Evolutionary conservation across 2,113 vertebrate species (phyloP).

Genomic region (Rhea americana): DNA sequence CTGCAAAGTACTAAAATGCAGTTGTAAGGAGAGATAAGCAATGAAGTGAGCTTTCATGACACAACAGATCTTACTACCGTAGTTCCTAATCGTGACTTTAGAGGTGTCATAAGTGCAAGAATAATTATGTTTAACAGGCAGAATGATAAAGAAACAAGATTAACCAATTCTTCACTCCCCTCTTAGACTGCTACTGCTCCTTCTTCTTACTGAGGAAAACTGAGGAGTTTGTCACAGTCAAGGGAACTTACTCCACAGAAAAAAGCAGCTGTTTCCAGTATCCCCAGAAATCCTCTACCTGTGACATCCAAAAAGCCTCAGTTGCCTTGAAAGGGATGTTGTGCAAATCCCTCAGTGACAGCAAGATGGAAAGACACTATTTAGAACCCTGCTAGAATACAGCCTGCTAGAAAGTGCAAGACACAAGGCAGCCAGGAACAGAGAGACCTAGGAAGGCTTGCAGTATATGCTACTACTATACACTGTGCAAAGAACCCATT

Average conservation of each 20-base stretch:
- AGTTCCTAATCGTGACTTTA: conserved; percentile 76
- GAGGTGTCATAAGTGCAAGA: conserved; percentile 63
- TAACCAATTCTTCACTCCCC: conserved; percentile 39
- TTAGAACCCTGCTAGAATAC: neutral
- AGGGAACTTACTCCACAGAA: conserved; percentile 19
- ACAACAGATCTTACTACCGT: conserved; percentile 62
- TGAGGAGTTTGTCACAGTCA: conserved; percentile 9
- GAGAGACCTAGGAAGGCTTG: neutral
- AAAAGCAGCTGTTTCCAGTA: neutral
- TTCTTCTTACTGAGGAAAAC: neutral
- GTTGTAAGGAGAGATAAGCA: neutral
- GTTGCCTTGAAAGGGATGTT: neutral
- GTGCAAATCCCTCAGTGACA: neutral
- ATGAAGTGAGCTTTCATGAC: conserved; percentile 49
- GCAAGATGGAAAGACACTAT: neutral
- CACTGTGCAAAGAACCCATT: neutral
- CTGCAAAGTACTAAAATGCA: neutral
- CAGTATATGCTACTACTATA: neutral
- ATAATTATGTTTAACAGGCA: conserved; percentile 72
- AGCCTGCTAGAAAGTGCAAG: neutral
- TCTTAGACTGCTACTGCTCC: neutral
- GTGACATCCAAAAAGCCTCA: neutral
- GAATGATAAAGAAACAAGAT: conserved; percentile 66
- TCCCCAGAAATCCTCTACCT: neutral
- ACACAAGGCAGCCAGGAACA: neutral